Evolutionary conservation across 2,888 invertebrate species (phyloP), one percentile per base, ranked within the genome.

Genomic region (Schizotus pectinicornis): DNA sequence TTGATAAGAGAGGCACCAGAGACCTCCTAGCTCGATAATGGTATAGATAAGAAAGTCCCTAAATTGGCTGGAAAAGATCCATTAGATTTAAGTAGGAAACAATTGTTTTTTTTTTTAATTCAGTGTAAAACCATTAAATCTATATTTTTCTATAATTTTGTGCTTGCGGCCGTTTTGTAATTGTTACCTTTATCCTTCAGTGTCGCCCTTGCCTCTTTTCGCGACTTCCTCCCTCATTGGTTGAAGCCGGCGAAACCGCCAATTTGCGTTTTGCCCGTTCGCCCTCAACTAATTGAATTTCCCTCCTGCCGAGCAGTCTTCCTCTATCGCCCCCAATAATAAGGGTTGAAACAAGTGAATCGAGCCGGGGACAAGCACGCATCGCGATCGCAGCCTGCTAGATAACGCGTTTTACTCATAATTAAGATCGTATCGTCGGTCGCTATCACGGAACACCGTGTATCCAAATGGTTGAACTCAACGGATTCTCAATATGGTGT

Each of bases 361-460:
- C 69, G 70, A 72, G 68, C 31, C 69, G 69, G 72, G 71, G 72
- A 74, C 73, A 71, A 73, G 68, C 77, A 77, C 77, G 77, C 77
- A 77, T 75, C 74, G 72, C 73, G 73, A 73, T 74, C 71, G 71
- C 75, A 76, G 76, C 73, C 70, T 74, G 76, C 74, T 73, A 77
- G 79, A 79, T 79, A 79, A 78, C 77, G 77, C 77, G 77, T 79
- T 79, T 79, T 78, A 78, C 78, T 79, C 78, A 78, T 79, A 79
- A 79, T 79, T 79, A 78, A 79, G 79, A 79, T 79, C 65, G 59
- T 79, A 79, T 79, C 79, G 66, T 61, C 36, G 62, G 56, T 57
- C 61, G 65, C 71, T 77, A 77, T 76, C 77, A 77, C 75, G 77
- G 73, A 75, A 77, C 74, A 67, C 64, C 61, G 69, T 73, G 71